Evolutionary conservation across 2,113 vertebrate species (phyloP), one percentile per base, ranked within the genome.

Genomic region (Girardinichthys multiradiatus): DNA sequence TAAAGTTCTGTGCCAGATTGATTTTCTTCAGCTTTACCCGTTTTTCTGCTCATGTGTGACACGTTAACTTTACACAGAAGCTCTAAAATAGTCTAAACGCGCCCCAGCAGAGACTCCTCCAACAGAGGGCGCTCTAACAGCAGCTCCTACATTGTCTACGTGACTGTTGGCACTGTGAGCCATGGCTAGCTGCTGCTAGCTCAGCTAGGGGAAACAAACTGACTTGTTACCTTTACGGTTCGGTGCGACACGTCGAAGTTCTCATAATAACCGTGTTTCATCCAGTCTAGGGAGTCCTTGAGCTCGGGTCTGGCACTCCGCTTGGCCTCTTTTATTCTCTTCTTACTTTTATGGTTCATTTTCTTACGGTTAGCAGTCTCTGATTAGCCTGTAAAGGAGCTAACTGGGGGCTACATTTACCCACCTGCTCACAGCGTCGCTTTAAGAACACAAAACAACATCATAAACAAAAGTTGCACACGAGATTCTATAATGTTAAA

Each of bases 291-390:
- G 0, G 97, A 96, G 57, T 99, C 98, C 91, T 98, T 98, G 68
- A 99, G 94, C 85, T 99, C 98, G 0, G 98, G 98, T 54, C 98
- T 95, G 85, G 98, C 97, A 74, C 95, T 98, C 39, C 96, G 95
- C 86, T 98, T 98, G 57, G 98, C 97, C 92, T 99, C 98, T 91
- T 97, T 97, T 82, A 99, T 99, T 78, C 98, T 92, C 91, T 99
- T 99, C 89, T 98, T 99, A 73, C 96, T 98, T 91, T 98, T 98
- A 75, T 99, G 98, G 90, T 98, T 98, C 98, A 99, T 99, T 77
- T 33, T 39, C 35, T 64, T 65, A 86, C 90, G 67, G 7, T 28
- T 66, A 27, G 51, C 57, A 73, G 35, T 6, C 58, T 66, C 57
- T 54, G 78, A 62, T 64, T 31, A 58, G 76, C 81, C 85, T 82